Evolutionary conservation across 35 echinoderm and acorn worm species (phyloP).

Genomic region (Apostichopus californicus): DNA sequence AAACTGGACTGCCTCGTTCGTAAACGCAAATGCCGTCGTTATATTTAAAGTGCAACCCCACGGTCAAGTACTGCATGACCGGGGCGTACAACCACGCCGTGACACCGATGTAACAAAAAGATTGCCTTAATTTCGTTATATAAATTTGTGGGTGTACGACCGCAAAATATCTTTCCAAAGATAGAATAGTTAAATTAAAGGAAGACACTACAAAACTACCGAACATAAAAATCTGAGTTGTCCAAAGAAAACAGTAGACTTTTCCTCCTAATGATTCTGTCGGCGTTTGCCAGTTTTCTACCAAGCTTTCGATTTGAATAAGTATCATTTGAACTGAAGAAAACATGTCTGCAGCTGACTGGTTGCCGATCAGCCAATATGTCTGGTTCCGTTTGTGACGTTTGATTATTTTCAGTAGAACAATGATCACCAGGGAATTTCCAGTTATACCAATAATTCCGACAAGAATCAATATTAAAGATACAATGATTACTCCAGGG

Average conservation of each 20-base stretch:
- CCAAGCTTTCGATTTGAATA: slow-evolving; percentile 23
- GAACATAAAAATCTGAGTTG: slow-evolving; percentile 53
- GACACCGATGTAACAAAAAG: slow-evolving; percentile 38
- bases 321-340: slow-evolving; percentile 50
- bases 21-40: slow-evolving; percentile 54
- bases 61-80: slow-evolving; percentile 49
- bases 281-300: neutral
- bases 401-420: slow-evolving; percentile 28
- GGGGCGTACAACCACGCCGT: slow-evolving; percentile 64
- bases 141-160: slow-evolving; percentile 67
- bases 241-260: slow-evolving; percentile 72
- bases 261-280: slow-evolving; percentile 14
- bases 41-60: slow-evolving; percentile 46
- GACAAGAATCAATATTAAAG: neutral
- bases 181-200: slow-evolving; percentile 67
- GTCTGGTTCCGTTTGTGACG: slow-evolving; percentile 57
- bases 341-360: slow-evolving; percentile 49
- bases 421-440: slow-evolving; percentile 20
- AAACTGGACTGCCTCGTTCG: slow-evolving; percentile 4
- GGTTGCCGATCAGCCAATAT: slow-evolving; percentile 65
- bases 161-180: slow-evolving; percentile 76
- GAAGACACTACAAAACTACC: slow-evolving; percentile 69
- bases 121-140: slow-evolving; percentile 22
- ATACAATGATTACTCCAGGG: neutral
- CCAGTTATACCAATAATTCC: slow-evolving; percentile 30